Evolutionary conservation across 2,797 vertebrate species (phyloP).

Genomic region (Sebastolobus alascanus): DNA sequence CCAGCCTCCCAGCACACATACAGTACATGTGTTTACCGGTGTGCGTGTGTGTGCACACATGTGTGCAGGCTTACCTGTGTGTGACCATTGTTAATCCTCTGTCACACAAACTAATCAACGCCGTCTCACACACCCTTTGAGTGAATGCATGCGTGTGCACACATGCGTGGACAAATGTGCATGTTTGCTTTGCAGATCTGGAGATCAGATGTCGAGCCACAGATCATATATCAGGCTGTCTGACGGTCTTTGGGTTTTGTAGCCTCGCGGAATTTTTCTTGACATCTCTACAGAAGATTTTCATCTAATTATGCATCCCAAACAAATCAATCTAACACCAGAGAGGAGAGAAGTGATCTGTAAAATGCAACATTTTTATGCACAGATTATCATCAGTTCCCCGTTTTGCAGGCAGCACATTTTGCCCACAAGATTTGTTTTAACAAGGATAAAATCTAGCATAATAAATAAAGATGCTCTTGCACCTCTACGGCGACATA

Average conservation of each 20-base stretch:
- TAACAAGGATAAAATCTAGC: conserved; percentile 14
- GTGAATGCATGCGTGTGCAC: conserved; percentile 61
- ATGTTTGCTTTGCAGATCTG: conserved; percentile 73
- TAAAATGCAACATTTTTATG: conserved; percentile 39
- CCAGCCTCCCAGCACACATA: conserved; percentile 50
- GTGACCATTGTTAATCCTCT: conserved; percentile 53
- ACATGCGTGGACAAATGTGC: conserved; percentile 49
- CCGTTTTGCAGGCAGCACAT: conserved; percentile 24
- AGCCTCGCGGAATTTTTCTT: conserved; percentile 20
- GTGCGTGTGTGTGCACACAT: conserved; percentile 26
- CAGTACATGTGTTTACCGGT: conserved; percentile 36
- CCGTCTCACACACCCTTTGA: conserved; percentile 58
- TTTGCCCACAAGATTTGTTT: conserved; percentile 14
- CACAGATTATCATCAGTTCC: conserved; percentile 22
- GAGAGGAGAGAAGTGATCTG: conserved; percentile 26
- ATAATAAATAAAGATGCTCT: conserved; percentile 1
- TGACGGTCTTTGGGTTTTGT: conserved; percentile 38
- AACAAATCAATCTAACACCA: conserved; percentile 27
- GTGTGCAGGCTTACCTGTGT: conserved; percentile 52
- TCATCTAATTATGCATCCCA: conserved; percentile 36
- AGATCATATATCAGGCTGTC: conserved; percentile 71
- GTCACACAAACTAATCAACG: conserved; percentile 52
- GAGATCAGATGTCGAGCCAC: conserved; percentile 72
- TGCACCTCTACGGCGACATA: conserved; percentile 1
- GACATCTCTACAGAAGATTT: conserved; percentile 33